These are phyloP conservation scores for Chloroceryle amazona DNA, from an alignment of 2,797 vertebrate species.

Conservation along the genomic window DNA sequence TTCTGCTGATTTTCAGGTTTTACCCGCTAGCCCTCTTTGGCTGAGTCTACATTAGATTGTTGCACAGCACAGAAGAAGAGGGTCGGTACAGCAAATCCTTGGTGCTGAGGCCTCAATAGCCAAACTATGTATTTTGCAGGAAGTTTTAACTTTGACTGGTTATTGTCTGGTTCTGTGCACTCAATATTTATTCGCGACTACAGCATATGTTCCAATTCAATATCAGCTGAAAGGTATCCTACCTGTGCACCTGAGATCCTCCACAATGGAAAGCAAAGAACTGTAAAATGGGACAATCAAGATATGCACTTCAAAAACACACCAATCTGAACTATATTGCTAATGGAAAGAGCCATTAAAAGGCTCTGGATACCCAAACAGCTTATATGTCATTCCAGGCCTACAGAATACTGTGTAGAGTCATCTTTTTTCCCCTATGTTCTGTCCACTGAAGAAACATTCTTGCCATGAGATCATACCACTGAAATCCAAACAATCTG, in stretches of 20 bases:
- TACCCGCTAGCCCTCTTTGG: neutral
- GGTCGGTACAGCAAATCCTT: neutral
- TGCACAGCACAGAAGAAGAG: neutral
- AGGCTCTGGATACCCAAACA: neutral
- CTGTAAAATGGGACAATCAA: neutral
- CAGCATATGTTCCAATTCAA: neutral
- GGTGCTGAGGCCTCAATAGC: neutral
- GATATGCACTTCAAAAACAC: neutral
- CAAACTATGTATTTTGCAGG: neutral
- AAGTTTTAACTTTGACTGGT: neutral
- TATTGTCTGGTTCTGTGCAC: neutral
- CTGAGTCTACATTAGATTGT: neutral
- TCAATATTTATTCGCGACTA: neutral
- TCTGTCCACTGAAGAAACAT: neutral
- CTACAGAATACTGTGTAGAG: neutral
- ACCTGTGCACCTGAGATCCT: neutral
- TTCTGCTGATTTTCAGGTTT: neutral
- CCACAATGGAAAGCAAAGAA: neutral
- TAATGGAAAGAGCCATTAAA: neutral
- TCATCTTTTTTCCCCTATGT: neutral
- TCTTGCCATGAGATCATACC: neutral
- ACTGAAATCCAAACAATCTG: neutral
- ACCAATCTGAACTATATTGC: neutral
- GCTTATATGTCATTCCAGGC: neutral
- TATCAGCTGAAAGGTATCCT: neutral